Evolutionary conservation across 2,797 vertebrate genomes (phyloP), one percentile per base, ranked within the genome.

Genomic region (Diceros bicornis): DNA sequence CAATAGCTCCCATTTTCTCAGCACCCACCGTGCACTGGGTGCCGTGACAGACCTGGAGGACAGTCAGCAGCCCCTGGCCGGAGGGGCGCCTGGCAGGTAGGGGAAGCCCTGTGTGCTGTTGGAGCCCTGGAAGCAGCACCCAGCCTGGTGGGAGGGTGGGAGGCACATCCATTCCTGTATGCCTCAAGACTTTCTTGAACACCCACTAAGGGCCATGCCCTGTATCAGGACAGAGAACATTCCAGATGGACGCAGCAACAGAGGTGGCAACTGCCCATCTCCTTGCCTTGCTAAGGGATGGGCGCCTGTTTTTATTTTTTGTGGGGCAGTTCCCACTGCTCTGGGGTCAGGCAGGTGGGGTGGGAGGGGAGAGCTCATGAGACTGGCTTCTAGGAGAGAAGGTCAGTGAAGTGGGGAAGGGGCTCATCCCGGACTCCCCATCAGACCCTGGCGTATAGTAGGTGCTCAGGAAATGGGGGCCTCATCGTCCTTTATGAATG

Each of bases 31-130:
- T 1, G 0, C 18, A 0, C 62, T 4, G 18, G 68, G 29, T n/a
- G 1, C 72, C 34, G 8, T 4, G 32, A 7, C n/a, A 75, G 37
- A 27, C 47, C 47, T 69, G 17, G 16, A 77, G 50, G 62, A 44
- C 0, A 0, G 14, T 7, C 13, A 57, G 2, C 47, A 7, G 37
- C 29, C 20, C 41, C 34, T 68, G 27, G 20, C 20, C 6, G 6
- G 5, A n/a, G 20, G 21, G 81, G 14, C 0, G 0, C 6, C 6
- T 32, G 1, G 25, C 17, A 0, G 12, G 21, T 12, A 57, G 41
- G 64, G 74, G 47, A 62, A 41, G 1, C 47, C 75, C 81, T 3
- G 32, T 72, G 50, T 50, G 32, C 23, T 64, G 4, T 23, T 18
- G 18, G 59, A 77, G 34, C 57, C 52, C 61, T 6, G 21, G 41